Evolutionary conservation across 2,113 vertebrate genomes (phyloP), one percentile per base, ranked within the genome.

Genomic region (Tretioscincus oriximinensis): DNA sequence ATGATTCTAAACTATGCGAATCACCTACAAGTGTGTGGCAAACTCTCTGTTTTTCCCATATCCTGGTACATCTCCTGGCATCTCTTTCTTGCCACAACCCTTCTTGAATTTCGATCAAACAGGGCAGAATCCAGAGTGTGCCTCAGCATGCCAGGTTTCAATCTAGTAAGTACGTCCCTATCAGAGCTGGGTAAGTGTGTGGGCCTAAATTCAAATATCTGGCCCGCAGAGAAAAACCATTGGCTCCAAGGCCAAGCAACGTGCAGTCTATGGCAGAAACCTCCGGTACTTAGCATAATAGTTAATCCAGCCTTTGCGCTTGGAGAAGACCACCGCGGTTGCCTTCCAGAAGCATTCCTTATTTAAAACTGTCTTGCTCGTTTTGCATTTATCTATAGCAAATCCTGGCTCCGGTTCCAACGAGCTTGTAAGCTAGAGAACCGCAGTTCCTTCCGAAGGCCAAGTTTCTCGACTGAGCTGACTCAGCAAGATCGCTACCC

Each of bases 291-390:
- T 81, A 81, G 66, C 73, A 63, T 81, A 81, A 76, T 81, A 61
- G 51, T 66, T 49, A 49, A 70, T 76, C 80, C 61, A 66, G 80
- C 80, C 51, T 76, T 70, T 65, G 65, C 65, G 29, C 21, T 14
- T 21, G 82, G 72, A 73, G 84, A 87, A 84, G 69, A 85, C 81
- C 67, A 84, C 81, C 76, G 68, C 14, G 61, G 28, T 54, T 76
- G 68, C 18, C 66, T 54, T 90, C 85, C 80, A 85, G 85, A 75
- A 88, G 73, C 75, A 65, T 86, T 58, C 54, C 74, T 85, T 86
- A 87, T 82, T 82, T 88, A 87, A 87, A 91, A 88, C 51, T 49
- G 74, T 69, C 60, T 83, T 81, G 86, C 81, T 92, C 82, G 72
- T 79, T 91, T 90, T 86, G 22, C 85, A 77, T 76, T 89, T 85